Percentiles rank a stretch among this genome's conserved stretches.
Evolutionary conservation across 1,140 invertebrate genomes (phyloP).

Genomic region (Eubasilissa regina): DNA sequence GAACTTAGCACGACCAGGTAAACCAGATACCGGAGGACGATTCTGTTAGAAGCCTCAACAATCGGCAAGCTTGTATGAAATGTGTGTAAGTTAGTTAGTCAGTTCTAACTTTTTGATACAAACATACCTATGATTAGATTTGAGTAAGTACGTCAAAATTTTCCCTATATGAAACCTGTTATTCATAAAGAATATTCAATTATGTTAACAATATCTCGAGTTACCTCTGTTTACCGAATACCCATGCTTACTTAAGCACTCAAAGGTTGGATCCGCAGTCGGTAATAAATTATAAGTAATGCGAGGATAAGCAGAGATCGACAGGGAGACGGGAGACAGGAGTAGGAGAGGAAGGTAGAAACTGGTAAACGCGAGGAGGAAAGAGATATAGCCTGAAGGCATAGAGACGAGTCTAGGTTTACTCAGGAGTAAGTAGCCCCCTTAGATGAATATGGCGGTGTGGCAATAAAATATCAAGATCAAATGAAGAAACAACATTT

Average conservation of each 20-base stretch:
- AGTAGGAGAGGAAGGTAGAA: constrained; percentile 4
- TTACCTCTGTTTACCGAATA: constrained; percentile 21
- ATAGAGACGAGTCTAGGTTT: constrained; percentile 42
- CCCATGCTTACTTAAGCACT: constrained; percentile 28
- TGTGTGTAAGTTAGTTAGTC: too few relatives aligned
- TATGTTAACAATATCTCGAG: constrained; percentile 1
- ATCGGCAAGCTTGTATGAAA: too few relatives aligned
- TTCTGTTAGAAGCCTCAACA: too few relatives aligned
- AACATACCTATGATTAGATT: too few relatives aligned
- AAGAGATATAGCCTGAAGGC: constrained; percentile 48
- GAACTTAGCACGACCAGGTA: too few relatives aligned
- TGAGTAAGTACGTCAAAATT: too few relatives aligned
- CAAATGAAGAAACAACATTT: not conserved
- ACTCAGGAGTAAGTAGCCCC: constrained; percentile 26
- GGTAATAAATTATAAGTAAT: constrained; percentile 57
- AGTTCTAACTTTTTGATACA: too few relatives aligned
- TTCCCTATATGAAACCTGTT: not conserved
- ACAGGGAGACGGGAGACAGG: not conserved
- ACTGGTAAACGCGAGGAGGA: constrained; percentile 16
- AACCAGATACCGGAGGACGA: too few relatives aligned
- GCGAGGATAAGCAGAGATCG: constrained; percentile 38
- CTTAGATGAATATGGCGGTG: not conserved
- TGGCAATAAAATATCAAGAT: not conserved
- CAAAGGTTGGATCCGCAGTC: constrained; percentile 20
- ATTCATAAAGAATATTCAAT: constrained; percentile 15